phyloP scores from a whole-genome alignment of 1,140 invertebrate genomes.

The Mamestra configurata region DNA sequence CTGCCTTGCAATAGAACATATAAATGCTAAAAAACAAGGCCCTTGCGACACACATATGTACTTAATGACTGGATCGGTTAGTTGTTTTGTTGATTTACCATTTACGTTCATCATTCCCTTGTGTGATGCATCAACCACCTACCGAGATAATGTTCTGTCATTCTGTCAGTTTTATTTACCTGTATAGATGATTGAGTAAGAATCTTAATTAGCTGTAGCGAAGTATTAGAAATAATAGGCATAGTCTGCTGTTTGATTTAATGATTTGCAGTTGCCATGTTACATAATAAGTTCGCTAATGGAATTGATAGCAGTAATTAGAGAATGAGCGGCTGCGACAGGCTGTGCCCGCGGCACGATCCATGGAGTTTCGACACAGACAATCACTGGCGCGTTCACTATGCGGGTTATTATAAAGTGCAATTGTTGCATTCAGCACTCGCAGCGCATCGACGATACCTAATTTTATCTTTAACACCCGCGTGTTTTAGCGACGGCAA shows the following conservation, averaged over 20 bases:
- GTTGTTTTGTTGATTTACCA: conserved; percentile 75
- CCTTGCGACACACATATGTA: conserved; percentile 76
- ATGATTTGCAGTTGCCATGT: conserved; percentile 55
- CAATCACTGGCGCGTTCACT: conserved; percentile 64
- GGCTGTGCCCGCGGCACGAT: conserved; percentile 54
- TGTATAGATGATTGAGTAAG: conserved; percentile 48
- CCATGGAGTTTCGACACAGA: conserved; percentile 65
- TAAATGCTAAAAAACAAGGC: conserved; percentile 83
- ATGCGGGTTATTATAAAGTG: conserved; percentile 80
- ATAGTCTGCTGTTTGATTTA: conserved; percentile 42
- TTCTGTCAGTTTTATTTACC: conserved; percentile 52
- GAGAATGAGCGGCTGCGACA: conserved; percentile 60
- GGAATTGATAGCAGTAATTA: conserved; percentile 66
- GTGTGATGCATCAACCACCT: conserved; percentile 70
- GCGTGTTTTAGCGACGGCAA: conserved; percentile 34
- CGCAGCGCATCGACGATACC: conserved; percentile 57
- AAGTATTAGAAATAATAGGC: conserved; percentile 41
- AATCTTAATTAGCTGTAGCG: conserved; percentile 49
- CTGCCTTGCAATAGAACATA: conserved; percentile 79
- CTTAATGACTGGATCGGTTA: conserved; percentile 62
- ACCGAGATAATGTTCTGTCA: conserved; percentile 68
- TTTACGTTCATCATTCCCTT: conserved; percentile 69
- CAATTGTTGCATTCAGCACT: conserved; percentile 66
- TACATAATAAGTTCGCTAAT: conserved; percentile 61
- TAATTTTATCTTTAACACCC: conserved; percentile 52